phyloP scores from a whole-genome alignment of 1,140 invertebrate species.

The Amyelois transitella region DNA sequence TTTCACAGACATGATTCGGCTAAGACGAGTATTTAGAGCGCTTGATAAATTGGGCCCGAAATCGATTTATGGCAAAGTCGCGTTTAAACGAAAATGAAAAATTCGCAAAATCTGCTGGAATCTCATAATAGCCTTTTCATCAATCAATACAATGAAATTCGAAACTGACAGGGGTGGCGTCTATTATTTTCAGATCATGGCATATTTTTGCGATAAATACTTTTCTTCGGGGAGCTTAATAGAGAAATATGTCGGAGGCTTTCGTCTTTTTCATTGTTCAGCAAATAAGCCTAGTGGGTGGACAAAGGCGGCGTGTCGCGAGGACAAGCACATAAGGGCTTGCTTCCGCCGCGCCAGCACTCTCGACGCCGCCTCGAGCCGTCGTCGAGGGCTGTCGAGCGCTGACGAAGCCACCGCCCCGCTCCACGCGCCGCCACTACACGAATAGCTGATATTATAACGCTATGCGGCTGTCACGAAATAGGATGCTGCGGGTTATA shows the following conservation, averaged over 20 bases:
- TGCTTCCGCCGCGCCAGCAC: slow-evolving; percentile 68
- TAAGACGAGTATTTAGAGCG: slow-evolving; percentile 49
- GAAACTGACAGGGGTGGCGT: slow-evolving; percentile 33
- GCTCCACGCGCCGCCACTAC: slow-evolving; percentile 32
- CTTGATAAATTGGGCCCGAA: slow-evolving; percentile 57
- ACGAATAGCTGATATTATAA: slow-evolving; percentile 60
- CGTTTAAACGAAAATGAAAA: slow-evolving; percentile 57
- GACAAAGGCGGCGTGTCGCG: slow-evolving; percentile 67
- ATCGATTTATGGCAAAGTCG: slow-evolving; percentile 54
- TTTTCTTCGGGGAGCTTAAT: slow-evolving; percentile 26
- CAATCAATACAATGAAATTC: slow-evolving; percentile 60
- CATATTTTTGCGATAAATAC: slow-evolving; percentile 42
- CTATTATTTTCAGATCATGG: slow-evolving; percentile 40
- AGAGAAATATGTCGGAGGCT: slow-evolving; percentile 51
- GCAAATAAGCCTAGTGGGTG: slow-evolving; percentile 70
- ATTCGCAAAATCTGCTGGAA: slow-evolving; percentile 55
- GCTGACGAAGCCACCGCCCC: slow-evolving; percentile 57
- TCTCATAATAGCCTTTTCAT: slow-evolving; percentile 60
- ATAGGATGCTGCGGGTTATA: slow-evolving; percentile 45
- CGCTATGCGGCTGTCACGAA: slow-evolving; percentile 46
- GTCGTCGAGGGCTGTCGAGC: slow-evolving; percentile 25
- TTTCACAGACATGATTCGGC: slow-evolving; percentile 41
- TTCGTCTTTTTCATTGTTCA: slow-evolving; percentile 70
- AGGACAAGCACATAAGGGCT: slow-evolving; percentile 63
- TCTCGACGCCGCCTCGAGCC: slow-evolving; percentile 38